Evolutionary conservation across 2,113 vertebrate genomes (phyloP).

Genomic region (Eonycteris spelaea): DNA sequence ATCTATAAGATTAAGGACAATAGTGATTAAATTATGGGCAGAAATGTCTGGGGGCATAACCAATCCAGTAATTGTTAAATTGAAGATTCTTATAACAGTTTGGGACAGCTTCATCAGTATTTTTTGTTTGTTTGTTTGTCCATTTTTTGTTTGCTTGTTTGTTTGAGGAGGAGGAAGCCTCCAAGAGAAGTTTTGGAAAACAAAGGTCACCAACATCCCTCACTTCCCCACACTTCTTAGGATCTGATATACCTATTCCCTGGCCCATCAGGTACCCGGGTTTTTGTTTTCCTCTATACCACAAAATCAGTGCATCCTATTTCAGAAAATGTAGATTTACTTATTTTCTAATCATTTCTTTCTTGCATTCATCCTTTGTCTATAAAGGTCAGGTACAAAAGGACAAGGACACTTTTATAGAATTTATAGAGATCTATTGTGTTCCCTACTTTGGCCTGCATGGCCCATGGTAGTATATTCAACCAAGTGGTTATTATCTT

Average conservation of each 20-base stretch:
- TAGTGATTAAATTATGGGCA: not conserved
- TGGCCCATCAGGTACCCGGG: not conserved
- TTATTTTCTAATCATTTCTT: not conserved
- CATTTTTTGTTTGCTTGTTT: no score
- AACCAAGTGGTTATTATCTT: not conserved
- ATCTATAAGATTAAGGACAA: not conserved
- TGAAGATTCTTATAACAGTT: not conserved
- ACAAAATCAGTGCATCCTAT: not conserved
- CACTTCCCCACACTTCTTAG: not conserved
- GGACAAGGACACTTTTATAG: not conserved
- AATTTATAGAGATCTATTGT: not conserved
- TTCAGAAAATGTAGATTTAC: not conserved
- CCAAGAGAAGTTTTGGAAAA: not conserved
- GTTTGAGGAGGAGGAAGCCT: not conserved
- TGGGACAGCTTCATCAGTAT: rapidly evolving
- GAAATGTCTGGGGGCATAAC: not conserved
- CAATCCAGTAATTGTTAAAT: not conserved
- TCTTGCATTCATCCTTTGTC: not conserved
- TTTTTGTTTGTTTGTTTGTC: not conserved
- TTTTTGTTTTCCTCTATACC: not conserved
- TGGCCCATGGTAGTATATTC: not conserved
- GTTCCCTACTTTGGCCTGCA: rapidly evolving
- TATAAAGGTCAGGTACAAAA: not conserved
- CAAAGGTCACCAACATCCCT: not conserved
- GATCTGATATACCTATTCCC: not conserved